These are phyloP conservation scores for Heteromormyrus szaboi DNA, from an alignment of 2,797 vertebrate genomes.

Conservation along the genomic window DNA sequence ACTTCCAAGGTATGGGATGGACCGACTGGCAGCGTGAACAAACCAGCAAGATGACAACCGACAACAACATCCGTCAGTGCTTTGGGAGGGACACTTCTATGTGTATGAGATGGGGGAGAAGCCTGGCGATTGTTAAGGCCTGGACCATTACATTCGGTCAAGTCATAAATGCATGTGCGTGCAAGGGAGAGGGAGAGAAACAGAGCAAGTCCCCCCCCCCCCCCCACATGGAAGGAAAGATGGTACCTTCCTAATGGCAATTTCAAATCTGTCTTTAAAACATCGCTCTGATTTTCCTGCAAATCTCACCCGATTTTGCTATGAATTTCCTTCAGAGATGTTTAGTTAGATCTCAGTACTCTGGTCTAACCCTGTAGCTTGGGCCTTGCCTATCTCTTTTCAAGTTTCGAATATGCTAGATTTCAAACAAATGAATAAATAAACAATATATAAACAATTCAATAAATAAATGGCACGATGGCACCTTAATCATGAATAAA, in stretches of 20 bases:
- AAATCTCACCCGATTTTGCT: neutral
- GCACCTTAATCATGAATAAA: neutral
- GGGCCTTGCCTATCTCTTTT: neutral
- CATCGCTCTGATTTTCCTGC: neutral
- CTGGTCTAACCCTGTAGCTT: neutral
- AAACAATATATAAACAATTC: neutral
- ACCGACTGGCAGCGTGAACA: constrained; percentile 49
- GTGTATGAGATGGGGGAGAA: constrained; percentile 11
- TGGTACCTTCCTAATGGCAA: neutral
- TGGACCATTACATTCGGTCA: constrained; percentile 64
- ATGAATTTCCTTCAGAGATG: neutral
- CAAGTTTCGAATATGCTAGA: neutral
- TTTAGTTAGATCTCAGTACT: neutral
- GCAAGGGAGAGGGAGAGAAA: constrained; percentile 25
- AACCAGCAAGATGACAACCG: constrained; percentile 47
- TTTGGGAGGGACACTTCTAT: neutral
- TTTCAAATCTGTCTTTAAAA: neutral
- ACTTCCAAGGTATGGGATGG: neutral
- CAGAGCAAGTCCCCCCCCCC: neutral
- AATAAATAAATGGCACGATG: neutral
- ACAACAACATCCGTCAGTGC: neutral
- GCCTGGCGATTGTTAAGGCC: constrained; percentile 58
- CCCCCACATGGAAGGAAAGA: neutral
- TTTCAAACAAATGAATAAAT: constrained; percentile 5
- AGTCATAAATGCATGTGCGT: constrained; percentile 35